Evolutionary conservation across 1,140 invertebrate genomes (phyloP).

Genomic region (silkworm (Bombyx mori)): ASM3026992v2 NC_085121.1:6320501-6321000

Average conservation of each 20-base stretch:
- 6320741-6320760: not conserved
- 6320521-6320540: constrained; percentile 18
- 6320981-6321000: too few relatives aligned
- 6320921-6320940: too few relatives aligned
- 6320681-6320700: not conserved
- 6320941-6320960: too few relatives aligned
- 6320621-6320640: constrained; percentile 12
- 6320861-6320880: too few relatives aligned
- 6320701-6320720: constrained; percentile 4
- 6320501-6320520: constrained; percentile 12
- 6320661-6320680: constrained; percentile 4
- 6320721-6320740: constrained; percentile 3
- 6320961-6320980: too few relatives aligned
- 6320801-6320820: too few relatives aligned
- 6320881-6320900: too few relatives aligned
- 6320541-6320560: too few relatives aligned
- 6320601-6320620: constrained; percentile 13
- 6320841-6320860: too few relatives aligned
- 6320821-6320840: too few relatives aligned
- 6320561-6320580: constrained; percentile 13
- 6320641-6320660: constrained; percentile 15
- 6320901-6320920: too few relatives aligned
- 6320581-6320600: constrained; percentile 14
- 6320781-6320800: too few relatives aligned
- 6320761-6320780: not conserved